Evolutionary conservation across 2,888 invertebrate genomes (phyloP).

Genomic region (Mesoligia furuncula): DNA sequence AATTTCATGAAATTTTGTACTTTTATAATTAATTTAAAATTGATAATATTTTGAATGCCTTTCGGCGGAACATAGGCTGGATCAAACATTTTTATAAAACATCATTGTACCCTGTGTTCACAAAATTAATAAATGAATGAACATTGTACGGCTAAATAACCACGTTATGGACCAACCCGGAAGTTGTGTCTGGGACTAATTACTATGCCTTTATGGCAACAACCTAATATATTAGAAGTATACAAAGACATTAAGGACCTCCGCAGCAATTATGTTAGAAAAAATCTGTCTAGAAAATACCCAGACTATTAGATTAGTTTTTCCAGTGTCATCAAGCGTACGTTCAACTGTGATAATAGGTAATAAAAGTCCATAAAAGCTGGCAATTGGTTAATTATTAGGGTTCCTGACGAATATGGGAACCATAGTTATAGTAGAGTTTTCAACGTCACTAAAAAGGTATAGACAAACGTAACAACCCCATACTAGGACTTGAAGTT

Average conservation of each 20-base stretch:
- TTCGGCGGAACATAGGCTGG: too few relatives aligned
- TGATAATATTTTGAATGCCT: too few relatives aligned
- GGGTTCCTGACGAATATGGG: background rate
- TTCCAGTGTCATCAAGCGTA: constrained; percentile 9
- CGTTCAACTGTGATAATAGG: constrained; percentile 25
- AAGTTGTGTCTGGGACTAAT: background rate
- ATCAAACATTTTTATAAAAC: too few relatives aligned
- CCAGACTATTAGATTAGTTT: background rate
- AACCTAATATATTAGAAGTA: background rate
- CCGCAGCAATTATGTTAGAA: background rate
- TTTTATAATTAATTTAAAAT: too few relatives aligned
- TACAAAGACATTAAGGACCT: background rate
- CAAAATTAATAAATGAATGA: too few relatives aligned
- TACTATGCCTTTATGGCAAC: background rate
- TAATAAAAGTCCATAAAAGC: constrained; percentile 20
- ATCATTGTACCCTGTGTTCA: too few relatives aligned
- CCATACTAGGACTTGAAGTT: background rate
- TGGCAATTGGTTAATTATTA: background rate
- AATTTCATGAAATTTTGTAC: too few relatives aligned
- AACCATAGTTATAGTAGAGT: background rate
- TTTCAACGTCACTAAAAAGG: constrained; percentile 3
- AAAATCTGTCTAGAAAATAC: background rate
- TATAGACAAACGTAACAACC: background rate
- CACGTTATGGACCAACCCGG: too few relatives aligned
- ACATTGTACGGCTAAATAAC: background rate